Percentiles rank a stretch among this genome's conserved stretches.
Evolutionary conservation across 2,113 vertebrate species (phyloP).

Genomic region (Nannospalax galili): DNA sequence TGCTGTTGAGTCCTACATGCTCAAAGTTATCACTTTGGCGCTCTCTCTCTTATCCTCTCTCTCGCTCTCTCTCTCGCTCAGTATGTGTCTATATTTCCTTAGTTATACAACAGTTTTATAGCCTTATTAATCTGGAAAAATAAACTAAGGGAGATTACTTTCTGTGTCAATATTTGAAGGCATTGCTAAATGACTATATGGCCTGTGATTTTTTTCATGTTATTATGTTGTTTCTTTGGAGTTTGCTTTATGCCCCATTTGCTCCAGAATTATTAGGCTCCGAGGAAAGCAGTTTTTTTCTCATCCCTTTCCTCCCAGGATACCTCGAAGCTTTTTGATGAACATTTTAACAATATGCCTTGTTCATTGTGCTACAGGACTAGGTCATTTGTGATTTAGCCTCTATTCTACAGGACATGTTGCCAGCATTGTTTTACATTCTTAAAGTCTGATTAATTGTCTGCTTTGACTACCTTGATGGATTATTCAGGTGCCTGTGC

Average conservation of each 20-base stretch:
- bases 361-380: not conserved
- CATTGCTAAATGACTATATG: not conserved
- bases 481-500: slow-evolving; percentile 12
- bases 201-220: not conserved
- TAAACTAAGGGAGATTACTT: slow-evolving; percentile 18
- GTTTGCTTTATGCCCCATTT: slow-evolving; percentile 34
- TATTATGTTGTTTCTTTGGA: not conserved
- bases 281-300: not conserved
- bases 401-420: not conserved
- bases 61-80: not conserved
- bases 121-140: slow-evolving; percentile 18
- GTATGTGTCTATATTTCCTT: not conserved
- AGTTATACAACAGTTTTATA: not conserved
- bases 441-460: slow-evolving; percentile 51
- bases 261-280: slow-evolving; percentile 48
- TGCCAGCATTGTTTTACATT: slow-evolving; percentile 44
- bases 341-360: not conserved
- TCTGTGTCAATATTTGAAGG: slow-evolving; percentile 26
- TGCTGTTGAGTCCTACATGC: not conserved
- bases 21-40: not conserved
- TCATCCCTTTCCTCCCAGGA: not conserved
- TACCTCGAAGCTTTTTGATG: not conserved
- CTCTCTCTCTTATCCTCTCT: not conserved
- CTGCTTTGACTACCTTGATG: slow-evolving; percentile 47
- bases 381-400: not conserved